Evolutionary conservation across 2,888 invertebrate genomes (phyloP).

Genomic region (Lingula anatina): DNA sequence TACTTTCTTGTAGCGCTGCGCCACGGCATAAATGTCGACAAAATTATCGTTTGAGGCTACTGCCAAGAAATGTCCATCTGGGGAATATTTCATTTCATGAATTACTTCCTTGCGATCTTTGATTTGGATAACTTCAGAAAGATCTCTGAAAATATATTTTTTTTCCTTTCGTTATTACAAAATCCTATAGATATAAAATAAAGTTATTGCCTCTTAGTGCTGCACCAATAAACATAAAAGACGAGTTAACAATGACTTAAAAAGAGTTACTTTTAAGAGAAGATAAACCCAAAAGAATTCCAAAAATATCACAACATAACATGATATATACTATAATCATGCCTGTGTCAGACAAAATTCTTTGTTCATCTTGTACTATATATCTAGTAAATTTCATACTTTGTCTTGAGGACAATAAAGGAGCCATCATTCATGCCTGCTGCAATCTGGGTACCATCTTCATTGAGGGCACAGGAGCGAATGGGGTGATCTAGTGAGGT

Average conservation of each 20-base stretch:
- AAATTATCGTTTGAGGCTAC: constrained; percentile 54
- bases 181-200: too few species aligned
- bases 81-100: constrained; percentile 54
- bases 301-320: too few species aligned
- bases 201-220: too few species aligned
- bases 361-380: too few species aligned
- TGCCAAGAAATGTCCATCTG: constrained; percentile 51
- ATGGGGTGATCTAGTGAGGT: constrained; percentile 43
- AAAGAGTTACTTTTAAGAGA: too few species aligned
- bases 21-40: constrained; percentile 51
- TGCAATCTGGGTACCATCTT: constrained; percentile 46
- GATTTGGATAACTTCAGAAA: constrained; percentile 44
- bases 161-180: too few species aligned
- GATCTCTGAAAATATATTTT: constrained; percentile 36
- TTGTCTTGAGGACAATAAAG: constrained; percentile 45
- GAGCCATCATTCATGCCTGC: constrained; percentile 48
- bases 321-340: too few species aligned
- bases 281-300: too few species aligned
- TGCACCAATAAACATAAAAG: too few species aligned
- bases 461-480: constrained; percentile 48
- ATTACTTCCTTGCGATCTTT: constrained; percentile 52
- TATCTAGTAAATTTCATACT: too few species aligned
- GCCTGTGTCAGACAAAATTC: too few species aligned
- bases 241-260: too few species aligned
- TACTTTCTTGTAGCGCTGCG: constrained; percentile 45